These are phyloP conservation scores for Nothocercus nigrocapillus DNA, from an alignment of 2,113 vertebrate species.

Conservation along the genomic window DNA sequence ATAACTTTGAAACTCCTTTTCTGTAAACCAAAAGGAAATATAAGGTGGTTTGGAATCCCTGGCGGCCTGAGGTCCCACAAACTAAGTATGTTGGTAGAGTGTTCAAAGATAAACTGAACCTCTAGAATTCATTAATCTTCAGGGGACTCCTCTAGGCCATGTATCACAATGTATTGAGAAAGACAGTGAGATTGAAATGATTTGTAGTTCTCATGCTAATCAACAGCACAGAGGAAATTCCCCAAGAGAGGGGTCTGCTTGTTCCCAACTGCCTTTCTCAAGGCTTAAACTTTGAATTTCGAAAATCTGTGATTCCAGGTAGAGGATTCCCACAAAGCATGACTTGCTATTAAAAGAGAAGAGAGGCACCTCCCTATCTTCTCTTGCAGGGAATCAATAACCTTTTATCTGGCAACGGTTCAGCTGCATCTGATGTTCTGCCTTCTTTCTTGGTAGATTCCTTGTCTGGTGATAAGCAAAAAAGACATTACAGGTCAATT, in stretches of 20 bases:
- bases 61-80: background rate
- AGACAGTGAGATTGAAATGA: background rate
- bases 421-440: slow-evolving; percentile 8
- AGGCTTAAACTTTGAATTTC: background rate
- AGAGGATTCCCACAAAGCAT: background rate
- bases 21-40: background rate
- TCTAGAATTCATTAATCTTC: background rate
- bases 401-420: background rate
- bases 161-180: background rate
- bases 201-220: background rate
- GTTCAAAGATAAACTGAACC: slow-evolving; percentile 11
- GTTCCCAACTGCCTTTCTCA: background rate
- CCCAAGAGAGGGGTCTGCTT: background rate
- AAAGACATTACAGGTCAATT: slow-evolving; percentile 9
- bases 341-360: background rate
- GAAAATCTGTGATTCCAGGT: background rate
- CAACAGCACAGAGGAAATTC: rapidly evolving
- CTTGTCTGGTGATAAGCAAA: background rate
- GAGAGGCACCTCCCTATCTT: background rate
- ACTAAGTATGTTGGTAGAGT: background rate
- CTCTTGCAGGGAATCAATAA: slow-evolving; percentile 20
- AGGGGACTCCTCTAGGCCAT: background rate
- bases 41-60: rapidly evolving
- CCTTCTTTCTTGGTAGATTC: slow-evolving; percentile 4
- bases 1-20: background rate